Evolutionary conservation across 2,797 vertebrate species (phyloP).

Genomic region (Eulemur rubriventer): DNA sequence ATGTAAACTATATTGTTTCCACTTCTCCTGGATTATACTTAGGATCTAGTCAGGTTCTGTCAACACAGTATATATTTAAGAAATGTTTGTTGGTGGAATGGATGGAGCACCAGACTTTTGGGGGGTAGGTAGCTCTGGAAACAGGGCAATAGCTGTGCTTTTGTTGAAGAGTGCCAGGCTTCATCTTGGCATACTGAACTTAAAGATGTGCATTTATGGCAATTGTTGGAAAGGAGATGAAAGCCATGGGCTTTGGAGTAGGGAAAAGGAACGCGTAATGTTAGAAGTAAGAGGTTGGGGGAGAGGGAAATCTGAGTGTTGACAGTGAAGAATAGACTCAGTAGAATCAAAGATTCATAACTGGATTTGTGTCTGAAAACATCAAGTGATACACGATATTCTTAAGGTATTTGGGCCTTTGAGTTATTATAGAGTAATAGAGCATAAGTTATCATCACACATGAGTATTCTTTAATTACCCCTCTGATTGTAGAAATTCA

Average conservation of each 20-base stretch:
- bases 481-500: background rate
- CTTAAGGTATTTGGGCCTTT: background rate
- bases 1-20: background rate
- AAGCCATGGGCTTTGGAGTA: background rate
- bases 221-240: background rate
- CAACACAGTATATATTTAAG: background rate
- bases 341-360: background rate
- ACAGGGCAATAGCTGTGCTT: background rate
- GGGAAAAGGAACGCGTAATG: rapidly evolving
- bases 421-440: background rate
- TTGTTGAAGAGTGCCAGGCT: background rate
- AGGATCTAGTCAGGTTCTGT: background rate
- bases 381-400: no score
- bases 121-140: background rate
- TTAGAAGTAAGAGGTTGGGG: background rate
- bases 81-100: background rate
- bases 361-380: background rate
- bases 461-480: background rate
- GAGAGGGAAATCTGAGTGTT: background rate
- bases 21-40: background rate
- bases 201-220: background rate
- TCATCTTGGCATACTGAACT: background rate
- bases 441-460: background rate
- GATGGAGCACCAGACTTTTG: background rate
- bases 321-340: background rate